Conservation (phyloP, 1,140 invertebrate genomes). For the Sycophila sp. region DNA sequence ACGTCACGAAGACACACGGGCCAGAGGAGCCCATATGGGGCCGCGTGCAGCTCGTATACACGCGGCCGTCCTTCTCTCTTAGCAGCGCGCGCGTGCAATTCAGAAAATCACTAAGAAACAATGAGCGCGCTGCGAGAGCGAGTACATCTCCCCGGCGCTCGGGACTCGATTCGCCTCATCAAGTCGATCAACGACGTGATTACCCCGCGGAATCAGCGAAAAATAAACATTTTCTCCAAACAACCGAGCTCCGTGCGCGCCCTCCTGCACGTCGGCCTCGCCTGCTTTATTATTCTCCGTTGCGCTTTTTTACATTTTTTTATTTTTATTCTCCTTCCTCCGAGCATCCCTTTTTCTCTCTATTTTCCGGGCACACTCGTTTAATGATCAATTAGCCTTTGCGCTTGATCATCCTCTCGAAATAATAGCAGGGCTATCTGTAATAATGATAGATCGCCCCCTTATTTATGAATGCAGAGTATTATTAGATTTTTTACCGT, state of each 20-base stretch:
- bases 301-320: not conserved
- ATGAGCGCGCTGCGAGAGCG: slow-evolving; percentile 45
- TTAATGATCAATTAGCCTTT: slow-evolving; percentile 29
- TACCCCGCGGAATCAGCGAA: slow-evolving; percentile 23
- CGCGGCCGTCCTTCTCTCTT: slow-evolving; percentile 40
- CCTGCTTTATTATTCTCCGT: slow-evolving; percentile 16
- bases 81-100: slow-evolving; percentile 55
- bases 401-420: slow-evolving; percentile 6
- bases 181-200: slow-evolving; percentile 30
- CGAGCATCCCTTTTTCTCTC: not conserved
- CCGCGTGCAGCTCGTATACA: too few species aligned
- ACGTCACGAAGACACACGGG: slow-evolving; percentile 57
- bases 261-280: not conserved
- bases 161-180: slow-evolving; percentile 14
- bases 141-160: not conserved
- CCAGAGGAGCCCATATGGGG: too few species aligned
- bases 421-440: slow-evolving; percentile 16
- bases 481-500: slow-evolving; percentile 21
- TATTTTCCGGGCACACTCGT: slow-evolving; percentile 7
- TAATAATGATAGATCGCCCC: slow-evolving; percentile 29
- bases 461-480: slow-evolving; percentile 20
- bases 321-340: not conserved
- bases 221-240: slow-evolving; percentile 32
- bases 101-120: slow-evolving; percentile 63
- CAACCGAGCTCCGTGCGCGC: not conserved